Evolutionary conservation across 2,797 vertebrate genomes (phyloP), one percentile per base, ranked within the genome.

Genomic region (Selene dorsalis): DNA sequence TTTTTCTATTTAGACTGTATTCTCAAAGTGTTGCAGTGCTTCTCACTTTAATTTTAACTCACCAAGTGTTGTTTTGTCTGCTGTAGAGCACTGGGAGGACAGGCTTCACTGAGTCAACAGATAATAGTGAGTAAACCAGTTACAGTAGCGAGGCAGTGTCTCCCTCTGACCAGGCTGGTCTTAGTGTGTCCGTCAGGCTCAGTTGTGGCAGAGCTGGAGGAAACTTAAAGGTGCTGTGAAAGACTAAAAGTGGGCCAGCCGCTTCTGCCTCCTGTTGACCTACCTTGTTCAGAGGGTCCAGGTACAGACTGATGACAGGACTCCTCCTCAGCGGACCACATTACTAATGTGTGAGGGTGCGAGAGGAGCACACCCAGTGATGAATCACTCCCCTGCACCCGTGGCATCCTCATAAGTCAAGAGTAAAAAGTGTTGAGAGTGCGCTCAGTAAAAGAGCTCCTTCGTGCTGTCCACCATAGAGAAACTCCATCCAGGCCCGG

Each of bases 391-490:
- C 91, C 90, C 88, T 82, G 91, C 86, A 93, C 87, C 90, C 90
- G 87, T 94, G 94, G 93, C 94, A 93, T 94, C 93, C 94, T 95
- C 95, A 95, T 95, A 95, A 95, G 94, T 96, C 95, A 95, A 92
- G 88, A 93, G 89, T 94, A 94, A 93, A 93, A 94, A 94, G 92
- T 94, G 93, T 92, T 89, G 89, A 88, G 91, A 87, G 89, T 78
- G 79, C 63, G 87, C 90, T 66, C 82, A 32, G 81, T 87, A 87
- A 90, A 89, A 93, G 87, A 89, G 90, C 86, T 88, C 79, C 84
- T 85, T 87, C 77, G 76, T 87, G 79, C 84, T 69, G 78, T 93
- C 91, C 85, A 82, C 88, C 65, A 2, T 24, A 68, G 78, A 91
- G 91, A 82, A 90, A 90, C 88, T 90, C 88, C 62, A 83, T 82